Conservation (phyloP, 2,797 vertebrate genomes). For the Scolopax rusticola region DNA sequence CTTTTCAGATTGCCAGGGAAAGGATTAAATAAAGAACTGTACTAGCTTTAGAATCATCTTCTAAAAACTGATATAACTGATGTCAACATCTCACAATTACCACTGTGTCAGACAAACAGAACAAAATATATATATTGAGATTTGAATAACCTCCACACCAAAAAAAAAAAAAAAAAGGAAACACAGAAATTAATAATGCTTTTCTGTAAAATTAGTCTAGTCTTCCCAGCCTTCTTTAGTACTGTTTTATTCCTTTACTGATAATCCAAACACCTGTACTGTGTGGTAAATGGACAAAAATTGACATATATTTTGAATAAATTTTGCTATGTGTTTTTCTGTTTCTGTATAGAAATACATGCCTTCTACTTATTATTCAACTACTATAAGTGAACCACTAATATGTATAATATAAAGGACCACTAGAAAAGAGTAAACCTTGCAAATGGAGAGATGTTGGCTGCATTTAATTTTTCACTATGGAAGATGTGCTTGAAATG, state of each 20-base stretch:
- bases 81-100: not conserved
- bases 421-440: not conserved
- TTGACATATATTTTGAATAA: not conserved
- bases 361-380: not conserved
- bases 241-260: not conserved
- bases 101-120: not conserved
- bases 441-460: not conserved
- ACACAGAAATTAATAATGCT: not conserved
- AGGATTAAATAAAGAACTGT: not conserved
- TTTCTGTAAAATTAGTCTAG: not conserved
- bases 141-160: accelerated
- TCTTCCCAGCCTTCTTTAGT: not conserved
- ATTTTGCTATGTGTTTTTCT: not conserved
- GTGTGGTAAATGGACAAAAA: not conserved
- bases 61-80: not conserved
- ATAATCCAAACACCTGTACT: no score
- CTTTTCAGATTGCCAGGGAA: not conserved
- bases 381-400: not conserved
- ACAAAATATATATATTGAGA: not conserved
- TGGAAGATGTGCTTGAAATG: not conserved
- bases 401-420: not conserved
- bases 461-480: not conserved
- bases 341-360: not conserved
- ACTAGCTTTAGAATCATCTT: not conserved
- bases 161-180: not conserved